Evolutionary conservation across 2,113 vertebrate species (phyloP).

Genomic region (cattle (Bos taurus)): DNA sequence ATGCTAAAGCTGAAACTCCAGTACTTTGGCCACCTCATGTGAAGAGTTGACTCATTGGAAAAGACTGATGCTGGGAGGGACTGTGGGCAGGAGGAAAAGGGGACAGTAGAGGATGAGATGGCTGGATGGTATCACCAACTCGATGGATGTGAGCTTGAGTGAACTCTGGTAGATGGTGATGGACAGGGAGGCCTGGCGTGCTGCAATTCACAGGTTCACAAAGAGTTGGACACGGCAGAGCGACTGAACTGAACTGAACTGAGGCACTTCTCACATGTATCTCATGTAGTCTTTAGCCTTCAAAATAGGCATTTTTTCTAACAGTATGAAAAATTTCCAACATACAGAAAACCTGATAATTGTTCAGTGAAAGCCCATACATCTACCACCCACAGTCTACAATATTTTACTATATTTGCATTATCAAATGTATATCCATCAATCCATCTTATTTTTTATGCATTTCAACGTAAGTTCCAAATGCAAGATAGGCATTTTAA

Average conservation of each 20-base stretch:
- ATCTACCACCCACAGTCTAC: not conserved
- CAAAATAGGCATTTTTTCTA: not conserved
- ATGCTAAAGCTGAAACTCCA: too few relatives aligned
- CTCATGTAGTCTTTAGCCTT: not conserved
- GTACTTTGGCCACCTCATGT: too few relatives aligned
- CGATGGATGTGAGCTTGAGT: rapidly evolving
- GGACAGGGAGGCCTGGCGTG: too few relatives aligned
- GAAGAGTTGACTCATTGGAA: too few relatives aligned
- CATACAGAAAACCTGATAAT: not conserved
- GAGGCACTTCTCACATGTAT: not conserved
- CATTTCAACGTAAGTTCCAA: not conserved
- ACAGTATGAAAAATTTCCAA: not conserved
- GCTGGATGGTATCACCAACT: too few relatives aligned
- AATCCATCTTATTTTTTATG: not conserved
- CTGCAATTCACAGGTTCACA: too few relatives aligned
- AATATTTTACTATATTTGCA: not conserved
- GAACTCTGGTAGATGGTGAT: too few relatives aligned
- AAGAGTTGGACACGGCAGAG: too few relatives aligned
- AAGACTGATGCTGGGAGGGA: too few relatives aligned
- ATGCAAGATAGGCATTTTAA: not conserved
- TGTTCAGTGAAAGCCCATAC: not conserved
- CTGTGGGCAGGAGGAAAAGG: too few relatives aligned
- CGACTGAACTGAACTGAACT: too few relatives aligned
- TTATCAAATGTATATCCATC: not conserved
- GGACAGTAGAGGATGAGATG: too few relatives aligned